Percentiles rank a stretch among this genome's conserved stretches.
Evolutionary conservation across 2,888 invertebrate genomes (phyloP).

Genomic region (Atrina japonica): DNA sequence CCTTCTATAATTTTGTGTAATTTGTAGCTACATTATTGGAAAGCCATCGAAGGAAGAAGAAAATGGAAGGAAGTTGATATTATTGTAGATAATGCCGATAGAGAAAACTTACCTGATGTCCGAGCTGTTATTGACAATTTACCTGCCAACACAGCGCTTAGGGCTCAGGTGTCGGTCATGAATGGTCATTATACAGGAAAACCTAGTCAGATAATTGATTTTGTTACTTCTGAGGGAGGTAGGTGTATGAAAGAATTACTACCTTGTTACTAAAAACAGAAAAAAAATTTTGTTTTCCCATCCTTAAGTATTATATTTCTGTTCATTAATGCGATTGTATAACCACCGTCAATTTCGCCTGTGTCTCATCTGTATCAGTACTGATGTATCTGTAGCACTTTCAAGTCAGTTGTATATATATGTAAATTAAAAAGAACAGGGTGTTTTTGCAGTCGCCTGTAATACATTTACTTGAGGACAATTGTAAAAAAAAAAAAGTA

Average conservation of each 20-base stretch:
- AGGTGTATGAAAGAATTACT: slow-evolving; percentile 11
- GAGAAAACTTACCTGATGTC: slow-evolving; percentile 61
- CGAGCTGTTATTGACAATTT: slow-evolving; percentile 69
- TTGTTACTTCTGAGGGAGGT: slow-evolving; percentile 78
- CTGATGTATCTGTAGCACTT: no score
- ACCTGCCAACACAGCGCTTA: slow-evolving; percentile 85
- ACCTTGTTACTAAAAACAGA: background rate
- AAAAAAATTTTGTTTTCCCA: background rate
- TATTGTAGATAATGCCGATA: slow-evolving; percentile 51
- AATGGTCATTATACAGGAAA: slow-evolving; percentile 96
- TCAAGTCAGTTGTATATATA: no score
- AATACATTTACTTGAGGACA: no score
- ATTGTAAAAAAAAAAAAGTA: no score
- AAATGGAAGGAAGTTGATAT: slow-evolving; percentile 71
- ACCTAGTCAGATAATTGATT: slow-evolving; percentile 88
- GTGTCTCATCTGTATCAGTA: no score
- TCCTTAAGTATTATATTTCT: no score
- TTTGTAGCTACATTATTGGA: slow-evolving; percentile 93
- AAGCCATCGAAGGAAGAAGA: slow-evolving; percentile 85
- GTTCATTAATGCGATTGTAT: no score
- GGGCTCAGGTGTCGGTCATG: slow-evolving; percentile 93
- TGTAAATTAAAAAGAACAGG: no score
- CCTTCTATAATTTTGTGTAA: no score
- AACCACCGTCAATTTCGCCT: no score
- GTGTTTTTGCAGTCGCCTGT: no score